Base-by-base conservation (phyloP, 2,113 vertebrate genomes). In the Acrocephalus kingi region DNA sequence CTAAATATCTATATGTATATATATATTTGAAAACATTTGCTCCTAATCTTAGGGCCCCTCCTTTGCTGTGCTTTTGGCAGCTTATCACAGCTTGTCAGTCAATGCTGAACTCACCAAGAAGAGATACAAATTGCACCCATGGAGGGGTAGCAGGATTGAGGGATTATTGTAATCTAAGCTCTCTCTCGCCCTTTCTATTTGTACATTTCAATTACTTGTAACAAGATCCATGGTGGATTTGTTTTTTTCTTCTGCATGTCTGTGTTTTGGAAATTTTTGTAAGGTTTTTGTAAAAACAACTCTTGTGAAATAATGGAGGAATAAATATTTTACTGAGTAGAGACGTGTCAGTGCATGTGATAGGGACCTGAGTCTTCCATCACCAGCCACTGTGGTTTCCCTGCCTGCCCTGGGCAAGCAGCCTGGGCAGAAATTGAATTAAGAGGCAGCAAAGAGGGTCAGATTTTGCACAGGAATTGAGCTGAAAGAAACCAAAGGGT, bases 271-370 rank as follows among this genome's bases (percentile, higher is more conserved):
- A 81, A 86, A 61, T 94, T 94, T 96, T 96, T 94, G 79, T 97
- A 93, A 94, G 90, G 79, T 78, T 94, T 91, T 94, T 94, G 93
- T 96, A 86, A 95, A 91, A 95, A 94, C 87, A 95, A 93, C 92
- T 95, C 82, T 97, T 97, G 95, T 95, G 96, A 97, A 97, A 96
- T 94, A 95, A 94, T 80, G 85, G 71, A 95, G 95, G 92, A 95
- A 94, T 96, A 95, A 96, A 96, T 97, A 97, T 96, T 97, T 96
- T 96, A 95, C 92, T 93, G 95, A 94, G 86, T 96, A 95, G 49
- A 62, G 51, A 33, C 0, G 30, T 52, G 92, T 87, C 76, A 0
- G 23, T 1, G 33, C 51, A 25, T 3, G 22, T 13, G 25, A 78
- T 3, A 7, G 64, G 76, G 58, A 92, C 0, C 4, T 24, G 84